phyloP scores from a whole-genome alignment of 1,140 invertebrate genomes.

The Samia ricini region DNA sequence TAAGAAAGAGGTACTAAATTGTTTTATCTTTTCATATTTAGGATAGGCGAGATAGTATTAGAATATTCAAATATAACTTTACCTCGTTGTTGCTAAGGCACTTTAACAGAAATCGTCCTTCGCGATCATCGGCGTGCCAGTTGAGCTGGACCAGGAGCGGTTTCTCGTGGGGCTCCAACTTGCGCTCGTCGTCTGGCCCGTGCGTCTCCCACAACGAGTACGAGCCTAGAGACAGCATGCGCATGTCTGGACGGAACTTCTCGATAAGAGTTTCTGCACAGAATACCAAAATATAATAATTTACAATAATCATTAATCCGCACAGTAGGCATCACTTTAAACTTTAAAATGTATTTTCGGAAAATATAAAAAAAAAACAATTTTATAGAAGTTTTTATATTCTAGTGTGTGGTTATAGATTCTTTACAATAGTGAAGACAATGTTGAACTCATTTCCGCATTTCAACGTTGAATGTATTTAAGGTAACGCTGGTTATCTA shows the following conservation, averaged over 20 bases:
- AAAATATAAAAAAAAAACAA: too few relatives aligned
- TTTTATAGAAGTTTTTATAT: too few relatives aligned
- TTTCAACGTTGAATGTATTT: too few relatives aligned
- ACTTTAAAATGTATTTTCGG: too few relatives aligned
- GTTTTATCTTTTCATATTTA: background rate
- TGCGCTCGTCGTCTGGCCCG: conserved; percentile 96
- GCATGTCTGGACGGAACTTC: conserved; percentile 99
- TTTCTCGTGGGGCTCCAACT: conserved; percentile 93
- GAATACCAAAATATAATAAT: background rate
- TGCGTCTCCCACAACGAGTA: conserved; percentile 99
- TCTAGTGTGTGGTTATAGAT: too few relatives aligned
- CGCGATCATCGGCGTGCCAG: conserved; percentile 98
- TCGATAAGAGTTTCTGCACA: conserved; percentile 92
- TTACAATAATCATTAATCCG: too few relatives aligned
- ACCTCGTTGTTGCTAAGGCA: conserved; percentile 62
- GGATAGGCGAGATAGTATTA: background rate
- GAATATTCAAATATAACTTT: background rate
- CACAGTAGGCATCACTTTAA: too few relatives aligned
- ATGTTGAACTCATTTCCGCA: too few relatives aligned
- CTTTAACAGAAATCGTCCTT: conserved; percentile 96
- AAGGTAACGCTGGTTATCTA: background rate
- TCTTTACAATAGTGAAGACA: too few relatives aligned
- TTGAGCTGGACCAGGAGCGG: conserved; percentile 98
- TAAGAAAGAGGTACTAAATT: too few relatives aligned
- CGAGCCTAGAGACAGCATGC: conserved; percentile 96